These are phyloP conservation scores for Myotis pilosus DNA, from an alignment of 2,797 vertebrate genomes.

Conservation along the genomic window DNA sequence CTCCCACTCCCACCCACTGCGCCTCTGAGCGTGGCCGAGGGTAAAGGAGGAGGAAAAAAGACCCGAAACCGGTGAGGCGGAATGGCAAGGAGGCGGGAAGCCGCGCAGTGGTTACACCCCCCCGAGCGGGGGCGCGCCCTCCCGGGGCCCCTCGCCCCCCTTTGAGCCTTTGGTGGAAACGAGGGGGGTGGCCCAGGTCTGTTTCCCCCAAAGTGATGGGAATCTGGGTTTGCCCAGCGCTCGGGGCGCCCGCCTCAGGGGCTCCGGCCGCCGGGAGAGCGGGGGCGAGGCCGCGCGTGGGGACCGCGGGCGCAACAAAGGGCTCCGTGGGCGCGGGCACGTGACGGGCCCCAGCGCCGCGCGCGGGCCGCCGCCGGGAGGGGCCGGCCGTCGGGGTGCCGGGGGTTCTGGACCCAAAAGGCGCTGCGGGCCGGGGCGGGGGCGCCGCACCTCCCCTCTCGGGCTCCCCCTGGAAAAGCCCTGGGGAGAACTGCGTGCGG, in stretches of 20 bases:
- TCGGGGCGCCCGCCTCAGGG: not conserved
- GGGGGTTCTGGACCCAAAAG: not conserved
- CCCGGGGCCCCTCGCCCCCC: not conserved
- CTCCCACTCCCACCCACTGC: conserved; percentile 72
- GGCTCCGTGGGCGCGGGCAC: conserved; percentile 62
- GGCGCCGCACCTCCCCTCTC: not conserved
- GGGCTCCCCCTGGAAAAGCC: conserved; percentile 82
- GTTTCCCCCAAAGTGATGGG: not conserved
- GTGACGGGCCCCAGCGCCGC: conserved; percentile 13
- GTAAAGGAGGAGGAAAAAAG: not conserved
- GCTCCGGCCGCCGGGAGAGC: not conserved
- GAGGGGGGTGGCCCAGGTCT: conserved; percentile 49
- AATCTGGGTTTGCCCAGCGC: not conserved
- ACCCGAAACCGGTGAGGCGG: not conserved
- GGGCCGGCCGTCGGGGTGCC: not conserved
- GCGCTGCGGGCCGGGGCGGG: too few relatives aligned
- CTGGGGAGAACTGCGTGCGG: conserved; percentile 78
- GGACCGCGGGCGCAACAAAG: conserved; percentile 62
- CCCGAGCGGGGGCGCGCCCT: conserved; percentile 27
- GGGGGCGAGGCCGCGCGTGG: not conserved
- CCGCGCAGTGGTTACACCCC: conserved; percentile 57
- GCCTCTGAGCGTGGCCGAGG: conserved; percentile 53
- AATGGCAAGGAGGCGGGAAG: conserved; percentile 17
- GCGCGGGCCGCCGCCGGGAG: not conserved
- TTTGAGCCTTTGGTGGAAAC: conserved; percentile 54